phyloP scores from a whole-genome alignment of 2,797 vertebrate genomes.

The Neomorphus geoffroyi region DNA sequence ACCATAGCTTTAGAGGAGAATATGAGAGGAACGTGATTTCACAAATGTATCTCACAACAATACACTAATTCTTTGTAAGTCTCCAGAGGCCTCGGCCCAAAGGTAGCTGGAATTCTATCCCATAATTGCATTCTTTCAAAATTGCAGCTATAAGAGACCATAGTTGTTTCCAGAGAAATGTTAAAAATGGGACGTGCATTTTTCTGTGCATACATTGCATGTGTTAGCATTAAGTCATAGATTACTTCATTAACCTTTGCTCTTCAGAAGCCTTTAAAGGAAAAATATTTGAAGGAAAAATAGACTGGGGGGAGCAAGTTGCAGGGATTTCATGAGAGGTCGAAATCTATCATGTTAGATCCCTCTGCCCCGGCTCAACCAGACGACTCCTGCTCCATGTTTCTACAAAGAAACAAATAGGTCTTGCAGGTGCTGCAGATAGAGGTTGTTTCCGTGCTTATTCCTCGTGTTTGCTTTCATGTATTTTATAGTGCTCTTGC shows the following conservation, averaged over 20 bases:
- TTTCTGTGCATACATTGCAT: conserved; percentile 36
- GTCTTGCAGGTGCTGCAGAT: background rate
- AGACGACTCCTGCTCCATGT: background rate
- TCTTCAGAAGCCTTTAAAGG: conserved; percentile 45
- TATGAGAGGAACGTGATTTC: conserved; percentile 19
- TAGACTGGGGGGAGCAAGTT: background rate
- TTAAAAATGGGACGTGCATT: conserved; percentile 37
- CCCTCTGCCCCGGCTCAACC: rapidly evolving
- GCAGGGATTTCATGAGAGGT: conserved; percentile 15
- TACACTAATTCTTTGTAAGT: conserved; percentile 51
- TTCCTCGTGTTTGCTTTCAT: background rate
- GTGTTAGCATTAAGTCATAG: conserved; percentile 22
- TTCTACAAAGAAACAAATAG: background rate
- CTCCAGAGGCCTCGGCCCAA: conserved; percentile 35
- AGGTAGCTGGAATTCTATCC: conserved; percentile 63
- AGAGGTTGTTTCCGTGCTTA: background rate
- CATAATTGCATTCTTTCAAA: conserved; percentile 60
- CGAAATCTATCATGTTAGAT: background rate
- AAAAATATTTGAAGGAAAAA: conserved; percentile 20
- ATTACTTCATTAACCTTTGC: conserved; percentile 58
- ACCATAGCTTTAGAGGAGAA: conserved; percentile 1
- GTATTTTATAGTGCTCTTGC: background rate
- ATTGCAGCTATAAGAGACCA: conserved; percentile 48
- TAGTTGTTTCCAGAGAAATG: conserved; percentile 46
- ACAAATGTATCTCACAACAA: conserved; percentile 9